These are phyloP conservation scores for Altica lythri DNA, from an alignment of 2,888 invertebrate species.

Conservation along the genomic window DNA sequence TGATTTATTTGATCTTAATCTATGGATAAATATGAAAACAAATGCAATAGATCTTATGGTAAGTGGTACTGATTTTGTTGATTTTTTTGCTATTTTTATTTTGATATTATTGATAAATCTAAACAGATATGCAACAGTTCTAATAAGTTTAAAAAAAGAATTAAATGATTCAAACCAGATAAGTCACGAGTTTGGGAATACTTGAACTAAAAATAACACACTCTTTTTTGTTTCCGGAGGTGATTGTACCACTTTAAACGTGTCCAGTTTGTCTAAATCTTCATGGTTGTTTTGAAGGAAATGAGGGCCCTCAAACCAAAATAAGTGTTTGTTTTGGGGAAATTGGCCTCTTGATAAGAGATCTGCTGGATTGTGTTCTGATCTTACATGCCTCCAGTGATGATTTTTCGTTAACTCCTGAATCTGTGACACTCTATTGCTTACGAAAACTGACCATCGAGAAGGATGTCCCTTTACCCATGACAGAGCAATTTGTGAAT, in stretches of 20 bases:
- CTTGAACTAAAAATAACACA: no score
- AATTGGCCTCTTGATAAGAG: background rate
- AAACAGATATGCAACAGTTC: background rate
- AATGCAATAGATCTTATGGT: no score
- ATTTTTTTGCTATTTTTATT: background rate
- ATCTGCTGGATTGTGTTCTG: constrained; percentile 26
- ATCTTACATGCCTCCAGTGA: constrained; percentile 21
- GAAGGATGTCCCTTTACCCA: constrained; percentile 24
- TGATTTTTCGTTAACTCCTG: constrained; percentile 20
- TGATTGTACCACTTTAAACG: background rate
- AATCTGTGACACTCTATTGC: constrained; percentile 26
- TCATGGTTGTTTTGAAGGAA: background rate
- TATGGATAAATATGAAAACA: no score
- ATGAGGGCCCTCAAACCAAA: background rate
- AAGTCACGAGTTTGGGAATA: no score
- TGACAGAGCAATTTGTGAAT: constrained; percentile 29
- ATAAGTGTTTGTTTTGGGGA: background rate
- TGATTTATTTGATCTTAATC: no score
- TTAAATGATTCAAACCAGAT: background rate
- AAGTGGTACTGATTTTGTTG: no score
- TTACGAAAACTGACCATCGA: constrained; percentile 29
- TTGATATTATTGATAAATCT: background rate
- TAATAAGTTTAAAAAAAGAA: background rate
- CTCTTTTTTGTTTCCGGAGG: no score
- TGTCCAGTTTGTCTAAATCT: background rate